Evolutionary conservation across 92 coral and sea anemone genomes (phyloP), one percentile per base, ranked within the genome.

Genomic region (Metridium senile): DNA sequence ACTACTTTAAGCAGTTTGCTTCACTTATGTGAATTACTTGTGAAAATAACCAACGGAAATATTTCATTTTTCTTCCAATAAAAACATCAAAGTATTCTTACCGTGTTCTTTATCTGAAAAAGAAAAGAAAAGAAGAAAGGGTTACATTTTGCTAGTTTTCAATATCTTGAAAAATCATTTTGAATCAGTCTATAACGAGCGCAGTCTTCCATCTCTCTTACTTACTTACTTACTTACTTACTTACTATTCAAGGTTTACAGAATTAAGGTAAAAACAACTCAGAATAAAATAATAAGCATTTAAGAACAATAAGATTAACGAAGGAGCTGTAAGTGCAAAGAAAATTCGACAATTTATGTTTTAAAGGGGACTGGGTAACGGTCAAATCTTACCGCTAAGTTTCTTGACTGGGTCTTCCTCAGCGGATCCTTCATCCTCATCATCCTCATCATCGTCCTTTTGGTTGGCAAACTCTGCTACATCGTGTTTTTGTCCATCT

Each of bases 401-500:
- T 35, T 78, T 74, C 69, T 68, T 82, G 65, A 72, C 97, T 13
- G 89, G 73, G 22, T 93, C 89, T 21, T 87, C 75, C 16, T 80
- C 82, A 17, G 89, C 84, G 1, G 89, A 80, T 16, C 89, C 94
- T 17, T 84, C 89, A 20, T 85, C 65, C n/a, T 89, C 87, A 20
- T 70, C 80, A 0, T 86, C 89, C 1, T 90, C 91, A 0, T 81
- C 85, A 22, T 84, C 89, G 27, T 89, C 93, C 10, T 22, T 34
- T 28, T 46, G 30, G 39, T 89, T 86, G 11, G 85, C 86, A 80
- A 75, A 79, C 81, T 91, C 94, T 33, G 78, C 83, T 4, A 68
- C 58, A 0, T 82, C 81, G 61, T 94, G 97, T 20, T 81, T 87
- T 51, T 86, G 80, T 11, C 97, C 93, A 65, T 94, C 98, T 93